Conservation (phyloP, 2,797 vertebrate genomes). For the Oophaga sylvatica region DNA sequence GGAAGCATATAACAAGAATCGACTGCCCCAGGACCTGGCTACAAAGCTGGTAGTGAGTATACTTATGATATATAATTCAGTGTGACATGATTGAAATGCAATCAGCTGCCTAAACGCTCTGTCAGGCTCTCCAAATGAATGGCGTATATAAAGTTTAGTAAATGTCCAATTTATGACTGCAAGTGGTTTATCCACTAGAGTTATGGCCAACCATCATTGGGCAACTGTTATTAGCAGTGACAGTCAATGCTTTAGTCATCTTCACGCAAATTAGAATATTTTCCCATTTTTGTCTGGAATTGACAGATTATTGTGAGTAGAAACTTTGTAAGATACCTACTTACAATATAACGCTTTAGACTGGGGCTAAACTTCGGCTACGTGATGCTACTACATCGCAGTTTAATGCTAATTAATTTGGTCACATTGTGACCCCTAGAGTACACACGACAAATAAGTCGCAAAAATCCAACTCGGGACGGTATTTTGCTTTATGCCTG, state of each 20-base stretch:
- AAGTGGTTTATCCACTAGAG: not conserved
- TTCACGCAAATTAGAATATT: not conserved
- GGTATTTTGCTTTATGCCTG: too few relatives aligned
- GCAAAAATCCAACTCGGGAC: too few relatives aligned
- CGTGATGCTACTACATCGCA: too few relatives aligned
- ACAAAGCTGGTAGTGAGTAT: slow-evolving; percentile 92
- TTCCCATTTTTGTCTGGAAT: too few relatives aligned
- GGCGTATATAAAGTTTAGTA: not conserved
- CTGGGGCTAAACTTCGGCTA: too few relatives aligned
- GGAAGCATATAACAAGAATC: slow-evolving; percentile 90
- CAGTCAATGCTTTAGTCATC: not conserved
- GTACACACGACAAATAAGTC: too few relatives aligned
- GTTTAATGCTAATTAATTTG: too few relatives aligned
- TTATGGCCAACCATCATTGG: not conserved
- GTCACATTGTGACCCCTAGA: too few relatives aligned
- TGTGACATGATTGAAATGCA: not conserved
- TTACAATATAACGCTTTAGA: too few relatives aligned
- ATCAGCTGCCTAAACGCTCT: not conserved
- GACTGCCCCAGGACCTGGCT: slow-evolving; percentile 90
- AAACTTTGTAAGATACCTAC: too few relatives aligned
- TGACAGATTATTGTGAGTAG: too few relatives aligned
- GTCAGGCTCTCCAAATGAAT: not conserved
- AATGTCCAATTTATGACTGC: not conserved
- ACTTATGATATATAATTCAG: slow-evolving; percentile 17
- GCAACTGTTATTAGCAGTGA: not conserved